Percentiles rank a stretch among this genome's conserved stretches.
Evolutionary conservation across 2,888 invertebrate species (phyloP).

Genomic region (Hydrotaea cyrtoneurina): DNA sequence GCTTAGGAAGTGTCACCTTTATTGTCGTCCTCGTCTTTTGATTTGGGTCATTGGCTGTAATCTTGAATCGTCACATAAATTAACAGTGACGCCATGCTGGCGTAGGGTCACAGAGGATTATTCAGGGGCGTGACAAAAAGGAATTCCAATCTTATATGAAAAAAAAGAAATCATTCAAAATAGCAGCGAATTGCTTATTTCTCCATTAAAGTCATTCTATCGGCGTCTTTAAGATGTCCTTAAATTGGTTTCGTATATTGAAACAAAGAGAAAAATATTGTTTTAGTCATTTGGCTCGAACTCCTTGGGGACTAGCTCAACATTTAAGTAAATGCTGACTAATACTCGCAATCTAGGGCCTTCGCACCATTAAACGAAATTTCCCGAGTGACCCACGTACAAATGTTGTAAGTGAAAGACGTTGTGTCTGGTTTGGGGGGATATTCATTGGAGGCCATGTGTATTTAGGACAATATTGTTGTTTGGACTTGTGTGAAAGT

Average conservation of each 20-base stretch:
- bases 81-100: not conserved
- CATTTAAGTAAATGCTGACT: not conserved
- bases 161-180: no score
- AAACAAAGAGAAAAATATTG: not conserved
- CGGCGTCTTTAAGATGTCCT: not conserved
- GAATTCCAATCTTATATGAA: no score
- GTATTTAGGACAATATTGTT: constrained; percentile 21
- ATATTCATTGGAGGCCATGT: not conserved
- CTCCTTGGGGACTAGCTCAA: not conserved
- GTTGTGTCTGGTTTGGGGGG: not conserved
- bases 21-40: not conserved
- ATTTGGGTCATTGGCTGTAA: not conserved
- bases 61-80: not conserved
- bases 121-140: not conserved
- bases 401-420: not conserved
- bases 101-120: not conserved
- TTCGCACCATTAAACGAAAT: not conserved
- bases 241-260: not conserved
- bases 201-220: no score
- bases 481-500: not conserved
- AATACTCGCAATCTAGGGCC: not conserved
- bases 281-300: not conserved
- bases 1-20: not conserved
- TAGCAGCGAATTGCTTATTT: no score
- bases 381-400: constrained; percentile 15